Conservation (phyloP, 2,888 invertebrate species). For the Hyposoter dolosus region DNA sequence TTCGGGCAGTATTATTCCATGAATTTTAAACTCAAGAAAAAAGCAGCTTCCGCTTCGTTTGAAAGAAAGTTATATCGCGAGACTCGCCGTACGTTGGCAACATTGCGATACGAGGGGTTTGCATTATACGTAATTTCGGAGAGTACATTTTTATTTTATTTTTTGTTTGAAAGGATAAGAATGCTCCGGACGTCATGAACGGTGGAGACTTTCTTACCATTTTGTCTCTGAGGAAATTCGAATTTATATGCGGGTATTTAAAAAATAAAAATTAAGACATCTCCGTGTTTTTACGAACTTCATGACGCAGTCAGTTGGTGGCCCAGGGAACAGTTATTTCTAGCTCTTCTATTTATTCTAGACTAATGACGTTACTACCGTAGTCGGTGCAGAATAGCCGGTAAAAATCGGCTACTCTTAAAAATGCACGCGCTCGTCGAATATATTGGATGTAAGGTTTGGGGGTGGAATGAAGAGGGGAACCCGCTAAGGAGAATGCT, state of each 20-base stretch:
- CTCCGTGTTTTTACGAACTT: neutral
- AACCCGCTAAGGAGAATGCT: slow-evolving; percentile 44
- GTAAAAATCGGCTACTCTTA: slow-evolving; percentile 10
- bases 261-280: neutral
- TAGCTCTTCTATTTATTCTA: slow-evolving; percentile 24
- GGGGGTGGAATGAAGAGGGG: slow-evolving; percentile 49
- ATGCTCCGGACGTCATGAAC: neutral
- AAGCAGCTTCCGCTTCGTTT: slow-evolving; percentile 36
- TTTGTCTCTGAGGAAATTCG: neutral
- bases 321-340: slow-evolving; percentile 22
- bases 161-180: neutral
- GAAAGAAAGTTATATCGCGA: slow-evolving; percentile 38
- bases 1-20: slow-evolving; percentile 80
- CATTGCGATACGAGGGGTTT: slow-evolving; percentile 62
- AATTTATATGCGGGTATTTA: slow-evolving; percentile 25
- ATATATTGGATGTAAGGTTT: slow-evolving; percentile 53
- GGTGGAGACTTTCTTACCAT: neutral
- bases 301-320: neutral
- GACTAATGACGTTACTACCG: slow-evolving; percentile 24
- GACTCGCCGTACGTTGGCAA: slow-evolving; percentile 41
- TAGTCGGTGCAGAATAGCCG: slow-evolving; percentile 24
- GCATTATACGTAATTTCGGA: slow-evolving; percentile 78
- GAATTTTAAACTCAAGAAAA: slow-evolving; percentile 82
- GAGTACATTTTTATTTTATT: neutral
- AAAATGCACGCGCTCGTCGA: slow-evolving; percentile 44